A percentile compares a stretch with the other conserved stretches of the same genome.
These are phyloP conservation scores for Aphis gossypii DNA, from an alignment of 1,140 invertebrate genomes.

Conservation along the genomic window DNA sequence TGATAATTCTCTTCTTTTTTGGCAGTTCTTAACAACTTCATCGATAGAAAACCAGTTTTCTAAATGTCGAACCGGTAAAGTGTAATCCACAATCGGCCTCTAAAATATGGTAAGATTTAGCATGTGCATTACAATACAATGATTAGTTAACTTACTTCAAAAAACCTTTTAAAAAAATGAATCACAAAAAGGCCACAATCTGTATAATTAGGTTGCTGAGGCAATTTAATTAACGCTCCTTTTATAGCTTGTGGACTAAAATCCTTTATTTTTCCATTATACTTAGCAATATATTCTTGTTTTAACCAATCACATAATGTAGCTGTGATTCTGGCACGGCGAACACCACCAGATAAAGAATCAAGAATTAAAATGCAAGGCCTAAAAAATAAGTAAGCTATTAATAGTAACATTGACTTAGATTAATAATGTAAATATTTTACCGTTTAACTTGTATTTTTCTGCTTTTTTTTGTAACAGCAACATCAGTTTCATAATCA, in stretches of 20 bases:
- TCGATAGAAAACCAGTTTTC: constrained; percentile 82
- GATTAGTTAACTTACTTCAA: constrained; percentile 67
- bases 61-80: constrained; percentile 77
- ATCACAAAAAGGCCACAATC: constrained; percentile 96
- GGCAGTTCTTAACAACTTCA: constrained; percentile 68
- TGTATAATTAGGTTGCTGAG: constrained; percentile 95
- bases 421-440: not conserved
- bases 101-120: constrained; percentile 63
- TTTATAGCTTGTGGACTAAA: constrained; percentile 84
- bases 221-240: constrained; percentile 85
- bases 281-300: constrained; percentile 85
- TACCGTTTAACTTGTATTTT: not conserved
- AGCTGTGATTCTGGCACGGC: constrained; percentile 79
- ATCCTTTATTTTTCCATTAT: constrained; percentile 68
- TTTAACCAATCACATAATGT: constrained; percentile 88
- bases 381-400: constrained; percentile 22
- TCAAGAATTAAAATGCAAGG: constrained; percentile 96
- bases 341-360: constrained; percentile 81
- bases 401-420: not conserved
- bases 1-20: constrained; percentile 81
- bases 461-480: not conserved
- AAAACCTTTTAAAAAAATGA: constrained; percentile 96
- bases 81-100: constrained; percentile 77
- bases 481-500: constrained; percentile 9
- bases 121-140: no score